These are phyloP conservation scores for Halictus rubicundus DNA, from an alignment of 1,140 invertebrate genomes.

Conservation along the genomic window DNA sequence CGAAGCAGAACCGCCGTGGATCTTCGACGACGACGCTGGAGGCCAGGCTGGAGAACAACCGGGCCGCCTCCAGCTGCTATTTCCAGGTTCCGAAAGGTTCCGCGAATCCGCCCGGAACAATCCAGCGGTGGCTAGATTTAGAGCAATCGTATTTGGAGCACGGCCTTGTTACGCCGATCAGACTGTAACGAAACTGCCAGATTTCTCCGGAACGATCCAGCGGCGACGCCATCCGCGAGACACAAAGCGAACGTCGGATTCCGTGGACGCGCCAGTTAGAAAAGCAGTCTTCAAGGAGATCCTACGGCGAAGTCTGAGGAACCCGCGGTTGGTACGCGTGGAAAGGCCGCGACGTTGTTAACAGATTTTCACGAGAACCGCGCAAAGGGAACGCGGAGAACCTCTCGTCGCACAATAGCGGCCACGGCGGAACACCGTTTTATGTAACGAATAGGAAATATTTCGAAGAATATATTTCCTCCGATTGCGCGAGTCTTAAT, in stretches of 20 bases:
- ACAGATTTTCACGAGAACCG: too few species aligned
- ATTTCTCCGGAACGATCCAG: background rate
- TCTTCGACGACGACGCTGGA: too few species aligned
- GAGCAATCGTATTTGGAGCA: background rate
- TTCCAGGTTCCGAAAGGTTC: background rate
- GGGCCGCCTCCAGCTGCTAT: background rate
- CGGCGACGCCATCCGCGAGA: background rate
- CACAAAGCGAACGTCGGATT: background rate
- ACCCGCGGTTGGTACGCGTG: too few species aligned
- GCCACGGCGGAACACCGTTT: constrained; percentile 22
- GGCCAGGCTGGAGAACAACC: too few species aligned
- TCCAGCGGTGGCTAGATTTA: background rate
- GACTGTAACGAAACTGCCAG: background rate
- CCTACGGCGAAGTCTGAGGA: too few species aligned
- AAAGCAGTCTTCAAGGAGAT: too few species aligned
- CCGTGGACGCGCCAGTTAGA: too few species aligned
- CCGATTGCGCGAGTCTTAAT: constrained; percentile 10
- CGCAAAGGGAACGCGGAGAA: too few species aligned
- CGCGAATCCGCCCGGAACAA: background rate
- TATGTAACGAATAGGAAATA: constrained; percentile 36
- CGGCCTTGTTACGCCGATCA: constrained; percentile 2
- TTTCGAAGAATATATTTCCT: constrained; percentile 8
- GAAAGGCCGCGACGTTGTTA: too few species aligned
- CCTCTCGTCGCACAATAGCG: background rate
- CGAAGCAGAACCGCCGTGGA: too few species aligned